Percentiles rank a stretch among this genome's conserved stretches.
Conservation (phyloP, 1,140 invertebrate species). For the Mylabris phalerata region DNA sequence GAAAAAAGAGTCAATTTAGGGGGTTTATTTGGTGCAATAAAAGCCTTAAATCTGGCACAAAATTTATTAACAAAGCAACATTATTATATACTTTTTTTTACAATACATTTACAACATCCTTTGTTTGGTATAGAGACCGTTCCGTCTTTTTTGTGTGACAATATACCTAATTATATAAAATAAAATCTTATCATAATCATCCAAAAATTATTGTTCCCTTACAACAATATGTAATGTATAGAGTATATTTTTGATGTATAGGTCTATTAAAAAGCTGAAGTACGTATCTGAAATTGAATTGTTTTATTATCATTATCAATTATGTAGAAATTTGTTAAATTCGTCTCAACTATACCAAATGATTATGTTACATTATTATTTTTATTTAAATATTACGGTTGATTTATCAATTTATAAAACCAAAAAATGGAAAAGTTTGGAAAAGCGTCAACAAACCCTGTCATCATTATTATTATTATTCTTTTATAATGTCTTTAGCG, state of each 20-base stretch:
- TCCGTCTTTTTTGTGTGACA: conserved; percentile 4
- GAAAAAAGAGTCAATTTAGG: no score
- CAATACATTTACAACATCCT: conserved; percentile 10
- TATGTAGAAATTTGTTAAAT: no score
- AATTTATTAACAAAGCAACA: conserved; percentile 24
- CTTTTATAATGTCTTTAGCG: conserved; percentile 6
- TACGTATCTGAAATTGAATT: no score
- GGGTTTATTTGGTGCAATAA: no score
- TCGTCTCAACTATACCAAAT: neutral
- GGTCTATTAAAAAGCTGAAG: no score
- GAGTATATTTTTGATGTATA: no score
- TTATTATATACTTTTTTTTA: conserved; percentile 5
- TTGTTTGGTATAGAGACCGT: conserved; percentile 1
- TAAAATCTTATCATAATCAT: conserved; percentile 17
- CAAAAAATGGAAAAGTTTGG: neutral
- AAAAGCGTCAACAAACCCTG: conserved; percentile 15
- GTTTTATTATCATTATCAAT: no score
- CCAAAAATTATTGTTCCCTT: conserved; percentile 14
- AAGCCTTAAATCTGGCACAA: conserved; percentile 8
- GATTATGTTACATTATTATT: conserved; percentile 6
- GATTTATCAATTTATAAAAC: neutral
- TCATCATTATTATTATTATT: conserved; percentile 13
- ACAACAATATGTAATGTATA: conserved; percentile 10
- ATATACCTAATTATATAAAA: conserved; percentile 10
- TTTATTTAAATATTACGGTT: conserved; percentile 6